These are phyloP conservation scores for Zaprionus capensis DNA, from an alignment of 1,140 invertebrate genomes.

Conservation along the genomic window DNA sequence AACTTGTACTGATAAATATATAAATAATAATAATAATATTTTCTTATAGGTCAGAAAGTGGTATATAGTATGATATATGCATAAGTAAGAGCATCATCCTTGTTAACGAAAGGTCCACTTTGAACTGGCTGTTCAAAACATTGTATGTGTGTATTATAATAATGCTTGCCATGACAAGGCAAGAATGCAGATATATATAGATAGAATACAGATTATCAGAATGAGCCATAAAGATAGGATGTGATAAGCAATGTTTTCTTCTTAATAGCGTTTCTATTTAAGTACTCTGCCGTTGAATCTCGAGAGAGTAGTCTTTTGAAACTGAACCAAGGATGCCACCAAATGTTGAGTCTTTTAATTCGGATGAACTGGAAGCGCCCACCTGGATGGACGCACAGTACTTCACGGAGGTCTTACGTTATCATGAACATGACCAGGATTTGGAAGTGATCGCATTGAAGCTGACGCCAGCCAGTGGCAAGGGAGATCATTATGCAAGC, in stretches of 20 bases:
- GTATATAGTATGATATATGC: no score
- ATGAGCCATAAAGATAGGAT: background rate
- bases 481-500: constrained; percentile 78
- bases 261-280: background rate
- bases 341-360: background rate
- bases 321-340: background rate
- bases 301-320: background rate
- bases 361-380: constrained; percentile 43
- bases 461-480: constrained; percentile 53
- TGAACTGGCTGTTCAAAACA: background rate
- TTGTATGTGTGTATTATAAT: background rate
- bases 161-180: background rate
- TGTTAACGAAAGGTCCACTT: background rate
- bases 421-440: constrained; percentile 26
- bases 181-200: background rate
- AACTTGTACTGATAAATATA: no score
- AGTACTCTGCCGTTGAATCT: background rate
- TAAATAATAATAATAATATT: no score
- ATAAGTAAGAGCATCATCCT: background rate
- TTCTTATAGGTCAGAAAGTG: no score
- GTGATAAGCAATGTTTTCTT: background rate
- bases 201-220: background rate
- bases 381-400: constrained; percentile 60
- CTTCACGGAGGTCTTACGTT: constrained; percentile 41
- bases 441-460: constrained; percentile 40